Evolutionary conservation across 2,113 vertebrate genomes (phyloP).

Genomic region (Pao palembangensis): DNA sequence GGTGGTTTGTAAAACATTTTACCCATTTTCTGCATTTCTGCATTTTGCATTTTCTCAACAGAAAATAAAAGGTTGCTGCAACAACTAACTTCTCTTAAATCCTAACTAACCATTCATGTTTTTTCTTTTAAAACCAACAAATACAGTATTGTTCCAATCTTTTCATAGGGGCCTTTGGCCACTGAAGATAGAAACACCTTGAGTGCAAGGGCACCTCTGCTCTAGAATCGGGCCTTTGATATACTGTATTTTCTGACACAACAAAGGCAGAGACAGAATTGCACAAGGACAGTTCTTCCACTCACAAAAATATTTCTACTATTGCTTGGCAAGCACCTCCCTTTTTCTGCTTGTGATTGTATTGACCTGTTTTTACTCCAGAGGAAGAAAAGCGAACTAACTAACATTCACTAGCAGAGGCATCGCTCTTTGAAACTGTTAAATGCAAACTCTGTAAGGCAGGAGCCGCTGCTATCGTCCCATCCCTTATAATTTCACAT

Average conservation of each 20-base stretch:
- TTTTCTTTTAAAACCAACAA: too few species aligned
- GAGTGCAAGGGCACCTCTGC: neutral
- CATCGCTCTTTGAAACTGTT: conserved; percentile 22
- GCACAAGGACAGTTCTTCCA: conserved; percentile 14
- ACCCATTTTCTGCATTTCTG: too few species aligned
- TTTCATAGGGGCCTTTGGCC: too few species aligned
- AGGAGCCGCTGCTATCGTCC: conserved; percentile 39
- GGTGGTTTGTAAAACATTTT: too few species aligned
- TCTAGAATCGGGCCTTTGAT: too few species aligned
- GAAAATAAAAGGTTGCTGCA: too few species aligned
- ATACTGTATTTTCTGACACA: neutral
- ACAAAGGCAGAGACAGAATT: neutral
- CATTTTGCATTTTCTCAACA: too few species aligned
- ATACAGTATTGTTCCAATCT: too few species aligned
- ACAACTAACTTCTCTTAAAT: too few species aligned
- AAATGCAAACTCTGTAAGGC: conserved; percentile 22
- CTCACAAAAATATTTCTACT: conserved; percentile 11
- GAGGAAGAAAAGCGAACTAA: conserved; percentile 21
- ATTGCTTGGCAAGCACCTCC: conserved; percentile 10
- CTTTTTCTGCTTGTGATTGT: conserved; percentile 30
- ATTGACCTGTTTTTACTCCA: conserved; percentile 49
- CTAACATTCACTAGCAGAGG: conserved; percentile 14
- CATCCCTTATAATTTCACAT: conserved; percentile 56
- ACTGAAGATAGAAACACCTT: too few species aligned
- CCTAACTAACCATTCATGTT: too few species aligned